Conservation (phyloP, 2,888 invertebrate species). For the Chrysodeixis includens region DNA sequence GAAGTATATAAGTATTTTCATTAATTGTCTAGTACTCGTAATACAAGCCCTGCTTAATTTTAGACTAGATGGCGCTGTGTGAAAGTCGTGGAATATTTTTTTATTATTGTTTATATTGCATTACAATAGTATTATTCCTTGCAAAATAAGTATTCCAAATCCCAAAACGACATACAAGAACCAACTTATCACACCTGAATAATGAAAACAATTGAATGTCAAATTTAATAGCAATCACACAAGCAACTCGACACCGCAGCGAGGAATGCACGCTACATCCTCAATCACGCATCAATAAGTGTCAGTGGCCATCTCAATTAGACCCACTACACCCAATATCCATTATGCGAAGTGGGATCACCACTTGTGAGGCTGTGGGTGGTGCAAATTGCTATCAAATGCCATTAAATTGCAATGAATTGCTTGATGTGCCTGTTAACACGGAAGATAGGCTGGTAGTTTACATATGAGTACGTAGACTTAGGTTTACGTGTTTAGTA, state of each 20-base stretch:
- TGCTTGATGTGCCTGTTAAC: background rate
- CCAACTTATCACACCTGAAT: background rate
- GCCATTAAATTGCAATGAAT: background rate
- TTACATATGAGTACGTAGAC: too few relatives aligned
- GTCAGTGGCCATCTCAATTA: conserved; percentile 34
- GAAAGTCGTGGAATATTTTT: too few relatives aligned
- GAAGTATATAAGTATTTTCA: too few relatives aligned
- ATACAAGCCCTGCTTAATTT: too few relatives aligned
- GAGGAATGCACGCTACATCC: conserved; percentile 7
- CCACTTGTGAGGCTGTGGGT: conserved; percentile 15
- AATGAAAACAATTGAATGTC: background rate
- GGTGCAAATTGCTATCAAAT: conserved; percentile 16
- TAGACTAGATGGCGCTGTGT: too few relatives aligned
- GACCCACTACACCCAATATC: conserved; percentile 20
- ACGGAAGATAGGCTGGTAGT: background rate
- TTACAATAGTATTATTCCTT: too few relatives aligned
- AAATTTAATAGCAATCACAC: background rate
- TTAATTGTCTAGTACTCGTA: too few relatives aligned
- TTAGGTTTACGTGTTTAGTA: too few relatives aligned
- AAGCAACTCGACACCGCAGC: conserved; percentile 10
- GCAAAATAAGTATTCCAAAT: background rate
- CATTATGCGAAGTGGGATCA: conserved; percentile 25
- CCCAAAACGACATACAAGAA: background rate
- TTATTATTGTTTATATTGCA: too few relatives aligned
- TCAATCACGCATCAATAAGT: conserved; percentile 22